Evolutionary conservation across 2,888 invertebrate species (phyloP), one percentile per base, ranked within the genome.

Genomic region (Coelopa pilipes): DNA sequence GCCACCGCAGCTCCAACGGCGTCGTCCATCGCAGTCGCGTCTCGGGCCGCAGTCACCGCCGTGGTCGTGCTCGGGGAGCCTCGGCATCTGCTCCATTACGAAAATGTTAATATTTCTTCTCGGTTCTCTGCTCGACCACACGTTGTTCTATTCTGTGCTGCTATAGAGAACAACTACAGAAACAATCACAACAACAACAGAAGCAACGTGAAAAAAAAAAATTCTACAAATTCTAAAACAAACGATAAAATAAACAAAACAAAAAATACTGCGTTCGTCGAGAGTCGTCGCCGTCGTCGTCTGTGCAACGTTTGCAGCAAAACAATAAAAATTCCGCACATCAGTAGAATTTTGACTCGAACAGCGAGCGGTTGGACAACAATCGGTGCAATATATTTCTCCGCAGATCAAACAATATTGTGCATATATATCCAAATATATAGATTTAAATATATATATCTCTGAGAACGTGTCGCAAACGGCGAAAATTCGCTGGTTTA

Each of bases 271-370:
- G 34, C 34, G 34, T 34, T 34, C 34, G 34, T 46, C 10, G 46
- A 65, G 19, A 49, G 13, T 21, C 12, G 50, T 47, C 13, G 50
- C 49, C 21, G 21, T 66, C 17, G 50, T 46, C 34, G 15, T 59
- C 62, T 70, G 15, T 70, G 70, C 34, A 70, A 65, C 65, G 46
- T 62, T 62, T 62, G 60, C 49, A 66, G 55, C 65, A 12, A 71
- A 75, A 71, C 47, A 53, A 65, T 55, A 19, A 34, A 71, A 71
- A 71, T 53, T 53, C 13, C 47, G 21, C 77, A 77, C 79, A 78
- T 78, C 80, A 81, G 80, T 81, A 77, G 75, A 79, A 78, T 75
- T 77, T 78, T 77, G 76, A 78, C 78, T 79, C 75, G 76, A 78
- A 79, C 74, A 65, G 78, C 76, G 78, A 74, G 60, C 76, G 75